Evolutionary conservation across 2,113 vertebrate species (phyloP).

Genomic region (Perca fluviatilis): DNA sequence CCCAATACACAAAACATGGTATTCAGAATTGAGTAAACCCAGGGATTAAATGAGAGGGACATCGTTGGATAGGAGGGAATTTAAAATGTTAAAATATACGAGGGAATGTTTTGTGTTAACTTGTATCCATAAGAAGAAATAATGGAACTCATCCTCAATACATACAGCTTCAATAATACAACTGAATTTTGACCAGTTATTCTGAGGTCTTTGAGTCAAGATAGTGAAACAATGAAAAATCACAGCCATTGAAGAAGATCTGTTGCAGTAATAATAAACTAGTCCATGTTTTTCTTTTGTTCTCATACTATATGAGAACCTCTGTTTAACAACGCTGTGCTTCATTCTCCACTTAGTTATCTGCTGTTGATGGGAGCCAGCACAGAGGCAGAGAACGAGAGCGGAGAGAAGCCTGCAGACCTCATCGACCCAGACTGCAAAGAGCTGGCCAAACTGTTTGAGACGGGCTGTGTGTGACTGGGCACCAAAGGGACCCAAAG

Average conservation of each 20-base stretch:
- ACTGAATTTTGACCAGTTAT: background rate
- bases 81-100: background rate
- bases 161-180: background rate
- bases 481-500: background rate
- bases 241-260: background rate
- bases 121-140: background rate
- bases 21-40: background rate
- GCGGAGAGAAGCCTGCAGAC: conserved; percentile 90
- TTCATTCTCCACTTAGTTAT: conserved; percentile 82
- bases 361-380: conserved; percentile 91
- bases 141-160: background rate
- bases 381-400: conserved; percentile 87
- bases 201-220: background rate
- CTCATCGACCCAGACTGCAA: conserved; percentile 92
- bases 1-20: background rate
- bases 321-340: background rate
- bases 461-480: conserved; percentile 78
- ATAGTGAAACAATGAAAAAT: background rate
- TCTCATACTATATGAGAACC: background rate
- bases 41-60: background rate
- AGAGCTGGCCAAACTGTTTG: conserved; percentile 89
- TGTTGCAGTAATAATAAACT: background rate
- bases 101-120: background rate
- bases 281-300: background rate
- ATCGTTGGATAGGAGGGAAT: background rate